Evolutionary conservation across 53 echinoderm and acorn worm species (phyloP), one percentile per base, ranked within the genome.

Genomic region (Henricia sp.): DNA sequence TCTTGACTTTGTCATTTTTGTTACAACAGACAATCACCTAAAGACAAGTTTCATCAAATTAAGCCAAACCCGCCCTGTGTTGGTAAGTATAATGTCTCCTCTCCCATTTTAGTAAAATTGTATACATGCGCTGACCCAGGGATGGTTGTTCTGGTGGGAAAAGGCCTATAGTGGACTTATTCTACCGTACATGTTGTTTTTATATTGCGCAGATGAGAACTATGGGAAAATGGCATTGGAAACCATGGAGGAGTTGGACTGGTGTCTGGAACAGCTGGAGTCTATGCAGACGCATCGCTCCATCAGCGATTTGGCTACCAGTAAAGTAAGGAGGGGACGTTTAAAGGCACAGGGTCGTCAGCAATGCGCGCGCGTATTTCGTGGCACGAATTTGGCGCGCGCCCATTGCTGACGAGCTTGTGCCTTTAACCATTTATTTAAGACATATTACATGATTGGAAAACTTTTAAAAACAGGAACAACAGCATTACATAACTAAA

Each of bases 281-380:
- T 88, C 90, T 2, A 96, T 96, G 97, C 94, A 94, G 77, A 94
- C 97, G 63, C 94, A 96, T 77, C 85, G 97, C 80, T 96, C 97
- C 12, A 94, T 96, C 84, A 93, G 93, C 50, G 96, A 96, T 70
- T 75, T 96, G 74, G 96, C 96, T 26, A 93, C 96, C 12, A 93
- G 96, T 80, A 96, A 96, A 92, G 96, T 96, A 93, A 56, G 88
- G 36, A 17, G 19, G 25, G 28, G n/a, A n/a, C n/a, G n/a, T n/a
- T n/a, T n/a, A n/a, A n/a, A n/a, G n/a, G n/a, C n/a, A n/a, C n/a
- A n/a, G n/a, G n/a, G n/a, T n/a, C n/a, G n/a, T n/a, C n/a, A n/a
- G n/a, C n/a, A n/a, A n/a, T n/a, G n/a, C n/a, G n/a, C n/a, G n/a
- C n/a, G n/a, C n/a, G n/a, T n/a, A n/a, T n/a, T n/a, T n/a, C n/a